phyloP scores from a whole-genome alignment of 1,140 invertebrate species.

The Theocolax elegans region DNA sequence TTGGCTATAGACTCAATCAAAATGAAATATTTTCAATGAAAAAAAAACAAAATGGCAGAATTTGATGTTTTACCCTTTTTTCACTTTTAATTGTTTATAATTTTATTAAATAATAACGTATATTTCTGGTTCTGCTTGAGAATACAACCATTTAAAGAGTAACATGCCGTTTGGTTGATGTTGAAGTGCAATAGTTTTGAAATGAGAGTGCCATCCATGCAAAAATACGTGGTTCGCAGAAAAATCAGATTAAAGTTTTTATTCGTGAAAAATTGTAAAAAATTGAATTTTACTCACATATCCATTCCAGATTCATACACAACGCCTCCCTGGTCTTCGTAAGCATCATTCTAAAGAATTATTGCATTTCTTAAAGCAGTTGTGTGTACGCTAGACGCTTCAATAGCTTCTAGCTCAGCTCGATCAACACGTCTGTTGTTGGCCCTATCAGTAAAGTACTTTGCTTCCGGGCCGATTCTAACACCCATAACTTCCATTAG shows the following conservation, averaged over 20 bases:
- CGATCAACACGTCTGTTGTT: too few species aligned
- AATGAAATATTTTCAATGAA: slow-evolving; percentile 10
- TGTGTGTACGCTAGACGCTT: slow-evolving; percentile 15
- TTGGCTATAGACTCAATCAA: slow-evolving; percentile 30
- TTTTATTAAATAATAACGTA: slow-evolving; percentile 40
- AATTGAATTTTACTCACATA: slow-evolving; percentile 31
- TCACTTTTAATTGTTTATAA: slow-evolving; percentile 35
- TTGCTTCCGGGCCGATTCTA: too few species aligned
- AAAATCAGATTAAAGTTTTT: slow-evolving; percentile 36
- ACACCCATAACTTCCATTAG: too few species aligned
- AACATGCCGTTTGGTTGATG: slow-evolving; percentile 30
- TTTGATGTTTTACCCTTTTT: slow-evolving; percentile 24
- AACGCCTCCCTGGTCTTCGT: slow-evolving; percentile 30
- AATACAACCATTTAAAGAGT: slow-evolving; percentile 28
- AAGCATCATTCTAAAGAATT: slow-evolving; percentile 32
- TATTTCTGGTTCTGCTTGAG: slow-evolving; percentile 35
- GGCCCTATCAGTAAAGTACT: too few species aligned
- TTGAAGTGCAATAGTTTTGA: slow-evolving; percentile 31
- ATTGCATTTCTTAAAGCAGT: slow-evolving; percentile 22
- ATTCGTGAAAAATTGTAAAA: slow-evolving; percentile 24
- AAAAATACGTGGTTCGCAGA: slow-evolving; percentile 37
- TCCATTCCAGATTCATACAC: slow-evolving; percentile 13
- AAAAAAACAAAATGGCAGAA: slow-evolving; percentile 32
- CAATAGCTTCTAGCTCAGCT: slow-evolving; percentile 6
- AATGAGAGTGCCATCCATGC: slow-evolving; percentile 31